Evolutionary conservation across 2,797 vertebrate species (phyloP), one percentile per base, ranked within the genome.

Genomic region (Enteromius treurensis): DNA sequence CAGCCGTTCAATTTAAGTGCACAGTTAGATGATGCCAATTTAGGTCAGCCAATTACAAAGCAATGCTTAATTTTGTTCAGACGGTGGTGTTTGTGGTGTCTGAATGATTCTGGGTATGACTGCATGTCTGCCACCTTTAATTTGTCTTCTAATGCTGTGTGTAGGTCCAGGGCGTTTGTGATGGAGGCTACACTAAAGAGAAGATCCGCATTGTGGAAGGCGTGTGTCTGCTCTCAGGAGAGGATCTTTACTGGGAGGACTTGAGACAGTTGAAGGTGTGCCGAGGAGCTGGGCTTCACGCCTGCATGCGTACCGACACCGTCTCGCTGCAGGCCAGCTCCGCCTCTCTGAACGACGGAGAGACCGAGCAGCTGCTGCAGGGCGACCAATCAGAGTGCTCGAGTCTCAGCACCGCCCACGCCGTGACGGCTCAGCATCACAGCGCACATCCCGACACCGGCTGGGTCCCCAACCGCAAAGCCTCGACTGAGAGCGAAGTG

Each of bases 201-300:
- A 99, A 99, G 95, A 97, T 99, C 92, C 97, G 96, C 88, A 98
- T 99, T 5, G 97, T 99, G 85, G 98, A 99, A 92, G 98, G 98
- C 2, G 97, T 99, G 91, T 98, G 97, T 89, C 96, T 99, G 79
- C 95, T 99, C 88, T 97, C 97, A 79, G 94, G 94, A 15, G 97
- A 98, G 1, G 97, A 97, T 83, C 95, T 97, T 0, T 97, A 97
- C 90, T 99, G 98, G 98, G 97, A 99, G 58, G 97, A 99, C 91
- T 95, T 99, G 15, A 98, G 98, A 90, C 98, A 99, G 92, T 95
- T 98, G 88, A 97, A 97, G 87, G 96, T 95, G 40, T 97, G 96
- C 9, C 94, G 98, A 10, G 97, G 93, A 62, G 95, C 96, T 68
- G 97, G 98, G 75, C 96, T 99, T 53, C 97, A 99, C 0, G 94